Base-by-base conservation (phyloP, 1,140 invertebrate genomes). In the Meteorus sp. region DNA sequence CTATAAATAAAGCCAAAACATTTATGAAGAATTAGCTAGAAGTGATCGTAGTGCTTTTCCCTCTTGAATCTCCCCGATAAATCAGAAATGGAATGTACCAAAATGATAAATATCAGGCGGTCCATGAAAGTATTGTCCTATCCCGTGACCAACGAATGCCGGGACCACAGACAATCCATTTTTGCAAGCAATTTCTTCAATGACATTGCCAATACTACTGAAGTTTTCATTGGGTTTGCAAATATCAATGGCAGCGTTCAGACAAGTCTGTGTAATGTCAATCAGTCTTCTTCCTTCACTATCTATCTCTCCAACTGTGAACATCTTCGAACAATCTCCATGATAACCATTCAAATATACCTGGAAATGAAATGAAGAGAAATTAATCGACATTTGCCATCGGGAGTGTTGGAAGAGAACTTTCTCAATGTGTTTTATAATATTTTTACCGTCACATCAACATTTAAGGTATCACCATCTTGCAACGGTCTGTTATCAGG, bases 251-350 rank as follows among this genome's bases (percentile, higher is more conserved):
- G 87, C 93, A 74, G 84, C 82, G 62, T 88, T 69, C 20, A 94
- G 75, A 69, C 91, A 93, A 59, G 85, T 74, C 73, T 87, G 81
- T 2, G 93, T 90, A 3, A 86, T 78, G 31, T 84, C 60, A 1
- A 95, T 86, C 27, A 97, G 79, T 59, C 83, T 78, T 70, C 78
- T 77, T 0, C 88, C 94, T 66, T 81, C 73, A 9, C 85, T 80
- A 79, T 97, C 93, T 0, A 93, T 89, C 63, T 90, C 75, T 1
- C 93, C 94, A 44, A 97, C 84, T 27, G 87, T 67, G 82, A 89
- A 96, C 19, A 93, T 97, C 71, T 88, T 85, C 17, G 94, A 95
- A 71, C 92, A 93, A 79, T 98, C 95, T 35, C 95, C 95, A 82
- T 98, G 95, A 77, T 86, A 93, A 19, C 92, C 93, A 74, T 94